Base-by-base conservation (phyloP, 2,797 vertebrate genomes). In the Meda fulgida region DNA sequence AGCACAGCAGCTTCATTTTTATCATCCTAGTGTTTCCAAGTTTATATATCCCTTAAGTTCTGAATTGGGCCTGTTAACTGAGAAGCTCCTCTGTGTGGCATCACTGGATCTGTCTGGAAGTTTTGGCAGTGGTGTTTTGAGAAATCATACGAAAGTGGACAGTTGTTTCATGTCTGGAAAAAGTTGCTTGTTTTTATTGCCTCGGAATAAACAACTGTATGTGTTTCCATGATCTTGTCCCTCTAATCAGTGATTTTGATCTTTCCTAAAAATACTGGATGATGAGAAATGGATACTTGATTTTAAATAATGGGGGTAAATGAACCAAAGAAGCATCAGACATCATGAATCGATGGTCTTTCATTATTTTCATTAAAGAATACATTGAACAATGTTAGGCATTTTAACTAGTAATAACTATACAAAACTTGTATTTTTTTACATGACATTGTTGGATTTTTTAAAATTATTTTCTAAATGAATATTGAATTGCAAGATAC, bases 131-230 rank as follows among this genome's bases (percentile, higher is more conserved):
- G 86, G 86, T 87, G 81, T 85, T 90, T 83, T 82, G 88, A 88
- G 86, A 89, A 91, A 89, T 89, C 80, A 87, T 89, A 88, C 88
- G 89, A 88, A 89, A 91, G 86, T 91, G 91, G 88, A 92, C 84
- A 80, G 84, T 89, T 88, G 90, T 91, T 87, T 84, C 89, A 40
- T 93, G 91, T 94, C 93, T 94, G 92, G 84, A 94, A 93, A 91
- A 88, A 89, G 89, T 92, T 93, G 90, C 91, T 93, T 93, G 92
- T 93, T 92, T 89, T 94, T 92, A 92, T 91, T 94, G 93, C 91
- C 93, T 93, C 91, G 92, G 88, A 95, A 94, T 95, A 95, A 95
- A 92, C 84, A 92, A 90, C 87, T 90, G 69, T 90, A 81, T 87
- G 78, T 86, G 88, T 91, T 89, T 89, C 84, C 83, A 83, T 88